phyloP scores from a whole-genome alignment of 1,140 invertebrate genomes.

The Theocolax elegans region DNA sequence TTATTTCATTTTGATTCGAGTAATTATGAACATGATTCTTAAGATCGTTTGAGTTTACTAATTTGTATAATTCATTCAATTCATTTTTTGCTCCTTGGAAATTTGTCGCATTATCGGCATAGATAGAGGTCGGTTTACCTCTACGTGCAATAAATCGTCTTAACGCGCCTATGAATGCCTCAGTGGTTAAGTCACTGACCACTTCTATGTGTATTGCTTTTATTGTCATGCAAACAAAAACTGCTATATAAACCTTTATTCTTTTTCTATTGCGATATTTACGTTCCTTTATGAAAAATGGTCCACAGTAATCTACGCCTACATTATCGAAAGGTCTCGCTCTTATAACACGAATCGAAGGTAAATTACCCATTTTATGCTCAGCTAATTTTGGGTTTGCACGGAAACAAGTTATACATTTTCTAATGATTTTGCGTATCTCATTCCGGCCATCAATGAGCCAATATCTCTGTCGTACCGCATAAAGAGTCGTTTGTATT shows the following conservation, averaged over 20 bases:
- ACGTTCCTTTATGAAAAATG: not conserved
- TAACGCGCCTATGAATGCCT: conserved; percentile 17
- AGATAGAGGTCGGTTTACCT: not conserved
- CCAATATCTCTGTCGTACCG: conserved; percentile 14
- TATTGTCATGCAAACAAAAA: conserved; percentile 45
- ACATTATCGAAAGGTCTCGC: not conserved
- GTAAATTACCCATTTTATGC: conserved; percentile 19
- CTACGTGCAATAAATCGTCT: not conserved
- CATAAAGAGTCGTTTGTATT: not conserved
- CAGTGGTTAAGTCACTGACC: conserved; percentile 40
- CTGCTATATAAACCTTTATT: conserved; percentile 35
- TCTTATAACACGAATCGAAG: not conserved
- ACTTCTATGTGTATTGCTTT: conserved; percentile 50
- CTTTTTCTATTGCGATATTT: not conserved
- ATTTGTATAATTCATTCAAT: not conserved
- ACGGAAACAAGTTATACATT: not conserved
- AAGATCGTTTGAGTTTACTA: not conserved
- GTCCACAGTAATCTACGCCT: conserved; percentile 6
- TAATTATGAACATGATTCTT: not conserved
- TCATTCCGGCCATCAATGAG: not conserved
- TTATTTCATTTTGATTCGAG: not conserved
- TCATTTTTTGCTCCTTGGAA: conserved; percentile 1
- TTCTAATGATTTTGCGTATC: not conserved
- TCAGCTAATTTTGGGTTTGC: not conserved
- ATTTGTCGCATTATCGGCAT: conserved; percentile 8